phyloP scores from a whole-genome alignment of 1,140 invertebrate genomes.

The Hormaphis cornu region DNA sequence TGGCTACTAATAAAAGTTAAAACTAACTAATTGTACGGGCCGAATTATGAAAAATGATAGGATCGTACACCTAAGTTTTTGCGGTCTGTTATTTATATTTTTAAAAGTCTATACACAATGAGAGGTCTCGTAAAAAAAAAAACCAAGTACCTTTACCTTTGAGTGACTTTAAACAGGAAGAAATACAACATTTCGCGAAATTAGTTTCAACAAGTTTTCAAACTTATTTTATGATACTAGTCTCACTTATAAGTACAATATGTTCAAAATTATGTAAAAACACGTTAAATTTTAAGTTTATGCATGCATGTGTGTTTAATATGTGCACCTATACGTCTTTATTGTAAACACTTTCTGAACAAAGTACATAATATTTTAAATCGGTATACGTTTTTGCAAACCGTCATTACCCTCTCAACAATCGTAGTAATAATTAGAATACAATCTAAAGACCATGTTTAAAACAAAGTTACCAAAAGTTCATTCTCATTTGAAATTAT shows the following conservation, averaged over 20 bases:
- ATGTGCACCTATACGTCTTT: neutral
- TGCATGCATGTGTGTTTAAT: constrained; percentile 11
- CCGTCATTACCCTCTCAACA: no score
- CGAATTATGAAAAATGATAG: no score
- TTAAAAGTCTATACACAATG: neutral
- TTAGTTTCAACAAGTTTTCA: constrained; percentile 21
- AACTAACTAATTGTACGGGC: no score
- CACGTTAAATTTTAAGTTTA: constrained; percentile 11
- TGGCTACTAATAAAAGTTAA: no score
- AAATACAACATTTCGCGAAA: neutral
- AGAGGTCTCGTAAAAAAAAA: neutral
- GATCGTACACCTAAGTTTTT: no score
- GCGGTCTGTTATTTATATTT: no score
- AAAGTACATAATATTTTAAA: neutral
- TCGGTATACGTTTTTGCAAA: neutral
- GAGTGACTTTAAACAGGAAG: no score
- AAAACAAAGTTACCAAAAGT: no score
- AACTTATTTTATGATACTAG: constrained; percentile 4
- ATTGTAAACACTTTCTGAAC: neutral
- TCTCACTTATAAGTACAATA: neutral
- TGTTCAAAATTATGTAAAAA: neutral
- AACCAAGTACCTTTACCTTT: constrained; percentile 12
- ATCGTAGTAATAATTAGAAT: neutral
- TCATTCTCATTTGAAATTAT: no score
- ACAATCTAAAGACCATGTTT: no score